A percentile compares a stretch with the other conserved stretches of the same genome.
phyloP scores from a whole-genome alignment of 2,888 invertebrate species.

The Patella ulyssiponensis region DNA sequence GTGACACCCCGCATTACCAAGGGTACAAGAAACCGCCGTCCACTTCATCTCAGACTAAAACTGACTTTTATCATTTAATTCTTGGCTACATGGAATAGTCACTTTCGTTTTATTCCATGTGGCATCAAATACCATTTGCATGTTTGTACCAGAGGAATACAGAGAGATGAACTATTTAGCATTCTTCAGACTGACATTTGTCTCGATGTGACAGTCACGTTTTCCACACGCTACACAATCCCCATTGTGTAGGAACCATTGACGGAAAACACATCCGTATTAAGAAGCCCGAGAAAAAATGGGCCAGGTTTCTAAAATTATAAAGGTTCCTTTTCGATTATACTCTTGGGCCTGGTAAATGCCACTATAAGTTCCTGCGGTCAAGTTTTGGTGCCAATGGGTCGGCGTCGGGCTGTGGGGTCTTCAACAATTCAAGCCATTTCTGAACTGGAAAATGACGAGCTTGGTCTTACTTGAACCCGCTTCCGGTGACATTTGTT shows the following conservation, averaged over 20 bases:
- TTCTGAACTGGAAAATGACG: no score
- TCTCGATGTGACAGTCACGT: not conserved
- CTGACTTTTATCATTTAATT: not conserved
- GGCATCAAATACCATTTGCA: not conserved
- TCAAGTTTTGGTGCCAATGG: not conserved
- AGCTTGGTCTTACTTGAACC: not conserved
- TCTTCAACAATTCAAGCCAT: not conserved
- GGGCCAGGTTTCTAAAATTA: not conserved
- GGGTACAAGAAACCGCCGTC: not conserved
- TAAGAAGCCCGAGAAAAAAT: not conserved
- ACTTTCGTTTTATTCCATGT: not conserved
- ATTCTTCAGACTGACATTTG: not conserved
- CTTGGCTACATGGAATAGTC: not conserved
- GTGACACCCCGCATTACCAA: not conserved
- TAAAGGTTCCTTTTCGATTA: not conserved
- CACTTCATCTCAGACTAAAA: not conserved
- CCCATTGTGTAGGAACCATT: not conserved
- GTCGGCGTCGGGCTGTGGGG: not conserved
- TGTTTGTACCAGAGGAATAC: no score
- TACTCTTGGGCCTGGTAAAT: not conserved
- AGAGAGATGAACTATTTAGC: not conserved
- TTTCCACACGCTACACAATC: not conserved
- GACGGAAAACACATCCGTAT: not conserved
- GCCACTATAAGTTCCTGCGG: not conserved
- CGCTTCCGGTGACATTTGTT: slow-evolving; percentile 19